Conservation (phyloP, 2,113 vertebrate genomes). For the Hydrolagus affinis region DNA sequence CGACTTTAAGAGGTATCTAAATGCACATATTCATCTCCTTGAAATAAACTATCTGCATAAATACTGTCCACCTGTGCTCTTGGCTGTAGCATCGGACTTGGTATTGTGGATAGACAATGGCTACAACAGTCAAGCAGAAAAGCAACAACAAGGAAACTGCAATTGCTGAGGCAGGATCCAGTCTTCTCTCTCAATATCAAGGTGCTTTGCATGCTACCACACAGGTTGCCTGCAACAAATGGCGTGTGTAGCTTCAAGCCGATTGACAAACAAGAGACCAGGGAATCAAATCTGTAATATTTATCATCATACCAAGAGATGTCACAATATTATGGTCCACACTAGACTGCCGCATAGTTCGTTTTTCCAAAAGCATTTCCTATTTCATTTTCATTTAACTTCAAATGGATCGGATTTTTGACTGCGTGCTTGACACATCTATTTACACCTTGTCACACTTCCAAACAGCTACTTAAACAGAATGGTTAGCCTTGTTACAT, state of each 20-base stretch:
- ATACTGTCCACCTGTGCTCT: too few relatives aligned
- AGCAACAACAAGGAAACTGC: too few relatives aligned
- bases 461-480: background rate
- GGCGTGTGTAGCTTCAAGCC: background rate
- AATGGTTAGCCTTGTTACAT: background rate
- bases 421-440: background rate
- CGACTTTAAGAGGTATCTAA: too few relatives aligned
- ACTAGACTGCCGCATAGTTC: background rate
- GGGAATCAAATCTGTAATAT: background rate
- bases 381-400: background rate
- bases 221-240: background rate
- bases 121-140: too few relatives aligned
- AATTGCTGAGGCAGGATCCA: too few relatives aligned
- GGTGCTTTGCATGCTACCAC: background rate
- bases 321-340: background rate
- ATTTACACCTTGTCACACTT: conserved; percentile 5
- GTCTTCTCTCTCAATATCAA: background rate
- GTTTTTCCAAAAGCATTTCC: background rate
- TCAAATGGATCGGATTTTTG: background rate
- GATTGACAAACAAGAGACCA: background rate
- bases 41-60: too few relatives aligned
- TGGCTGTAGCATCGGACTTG: too few relatives aligned
- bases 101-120: too few relatives aligned
- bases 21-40: too few relatives aligned
- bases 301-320: background rate